These are phyloP conservation scores for Discoglossus pictus DNA, from an alignment of 2,797 vertebrate genomes.

Conservation along the genomic window DNA sequence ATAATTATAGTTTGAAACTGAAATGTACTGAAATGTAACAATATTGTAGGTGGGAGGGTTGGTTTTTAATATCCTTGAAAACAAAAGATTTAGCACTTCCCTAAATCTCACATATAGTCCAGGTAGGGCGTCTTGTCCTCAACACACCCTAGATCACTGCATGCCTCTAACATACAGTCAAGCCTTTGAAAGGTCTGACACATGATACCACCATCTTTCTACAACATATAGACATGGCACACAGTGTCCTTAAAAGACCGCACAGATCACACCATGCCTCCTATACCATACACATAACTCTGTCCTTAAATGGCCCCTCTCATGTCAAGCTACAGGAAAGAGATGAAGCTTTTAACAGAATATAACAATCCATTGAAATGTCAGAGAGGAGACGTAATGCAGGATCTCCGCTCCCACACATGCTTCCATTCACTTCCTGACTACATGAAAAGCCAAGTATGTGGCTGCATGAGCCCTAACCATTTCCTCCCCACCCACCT, in stretches of 20 bases:
- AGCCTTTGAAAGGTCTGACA: constrained; percentile 12
- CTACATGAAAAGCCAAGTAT: constrained; percentile 30
- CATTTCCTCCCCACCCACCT: constrained; percentile 1
- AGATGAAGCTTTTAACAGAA: constrained; percentile 45
- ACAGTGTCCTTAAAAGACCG: constrained; percentile 41
- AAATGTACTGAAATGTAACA: too few species aligned
- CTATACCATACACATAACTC: constrained; percentile 28
- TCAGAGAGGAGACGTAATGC: constrained; percentile 45
- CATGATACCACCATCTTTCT: constrained; percentile 32
- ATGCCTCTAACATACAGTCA: too few species aligned
- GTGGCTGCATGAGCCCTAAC: constrained; percentile 12
- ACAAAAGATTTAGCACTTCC: too few species aligned
- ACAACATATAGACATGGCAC: constrained; percentile 26
- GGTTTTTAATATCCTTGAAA: too few species aligned
- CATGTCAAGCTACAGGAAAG: constrained; percentile 20
- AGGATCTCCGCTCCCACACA: constrained; percentile 37
- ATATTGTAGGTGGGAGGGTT: too few species aligned
- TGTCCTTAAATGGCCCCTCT: constrained; percentile 44
- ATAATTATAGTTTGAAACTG: too few species aligned
- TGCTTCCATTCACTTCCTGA: constrained; percentile 33
- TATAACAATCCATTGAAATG: constrained; percentile 50
- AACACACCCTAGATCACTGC: not conserved
- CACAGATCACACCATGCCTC: constrained; percentile 33
- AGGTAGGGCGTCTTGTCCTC: not conserved
- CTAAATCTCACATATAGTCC: too few species aligned